These are phyloP conservation scores for Aelia acuminata DNA, from an alignment of 2,888 invertebrate genomes.

Conservation along the genomic window DNA sequence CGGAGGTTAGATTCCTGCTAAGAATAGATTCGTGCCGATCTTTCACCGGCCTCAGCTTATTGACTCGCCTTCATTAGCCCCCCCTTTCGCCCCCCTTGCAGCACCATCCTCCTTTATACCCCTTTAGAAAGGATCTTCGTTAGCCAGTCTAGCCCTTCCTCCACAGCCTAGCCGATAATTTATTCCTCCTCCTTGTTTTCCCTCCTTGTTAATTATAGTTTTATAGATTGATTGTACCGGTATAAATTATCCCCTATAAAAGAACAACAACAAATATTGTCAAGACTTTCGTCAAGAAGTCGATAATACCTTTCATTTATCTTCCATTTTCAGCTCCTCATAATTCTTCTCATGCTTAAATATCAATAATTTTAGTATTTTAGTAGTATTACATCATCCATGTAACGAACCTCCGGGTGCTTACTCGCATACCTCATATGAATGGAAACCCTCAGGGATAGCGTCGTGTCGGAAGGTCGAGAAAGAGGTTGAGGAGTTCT, in stretches of 20 bases:
- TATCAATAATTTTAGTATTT: too few relatives aligned
- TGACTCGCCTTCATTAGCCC: conserved; percentile 31
- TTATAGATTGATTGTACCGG: background rate
- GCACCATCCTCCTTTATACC: background rate
- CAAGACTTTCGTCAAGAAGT: too few relatives aligned
- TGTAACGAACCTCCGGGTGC: too few relatives aligned
- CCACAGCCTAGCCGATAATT: background rate
- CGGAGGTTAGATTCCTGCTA: conserved; percentile 35
- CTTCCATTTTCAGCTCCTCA: too few relatives aligned
- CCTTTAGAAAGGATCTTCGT: conserved; percentile 12
- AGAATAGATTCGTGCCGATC: conserved; percentile 36
- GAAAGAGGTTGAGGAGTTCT: too few relatives aligned
- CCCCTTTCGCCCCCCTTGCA: background rate
- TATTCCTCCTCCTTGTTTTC: background rate
- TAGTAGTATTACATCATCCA: too few relatives aligned
- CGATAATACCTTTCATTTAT: too few relatives aligned
- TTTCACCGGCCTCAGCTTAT: conserved; percentile 13
- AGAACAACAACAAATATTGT: too few relatives aligned
- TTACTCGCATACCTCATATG: too few relatives aligned
- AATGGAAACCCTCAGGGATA: too few relatives aligned
- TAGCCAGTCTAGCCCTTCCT: background rate
- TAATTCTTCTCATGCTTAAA: too few relatives aligned
- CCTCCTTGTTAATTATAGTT: background rate
- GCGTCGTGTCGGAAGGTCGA: too few relatives aligned
- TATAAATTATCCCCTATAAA: background rate